Conservation (phyloP, 2,888 invertebrate genomes). For the Ashinkailepas kermadecensis region DNA sequence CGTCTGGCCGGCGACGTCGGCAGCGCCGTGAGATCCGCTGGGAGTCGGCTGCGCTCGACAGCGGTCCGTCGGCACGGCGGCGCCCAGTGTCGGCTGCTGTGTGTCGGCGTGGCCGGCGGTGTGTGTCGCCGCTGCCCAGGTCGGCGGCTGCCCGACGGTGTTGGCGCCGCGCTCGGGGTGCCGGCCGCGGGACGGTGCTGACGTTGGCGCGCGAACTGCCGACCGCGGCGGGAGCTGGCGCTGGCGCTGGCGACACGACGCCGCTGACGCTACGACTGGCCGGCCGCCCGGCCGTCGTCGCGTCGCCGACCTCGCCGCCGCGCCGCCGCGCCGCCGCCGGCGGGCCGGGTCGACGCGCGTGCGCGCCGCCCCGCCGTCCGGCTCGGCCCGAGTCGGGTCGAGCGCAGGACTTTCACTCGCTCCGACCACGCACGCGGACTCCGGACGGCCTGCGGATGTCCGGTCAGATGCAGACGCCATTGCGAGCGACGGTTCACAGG, state of each 20-base stretch:
- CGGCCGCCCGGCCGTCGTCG: too few species aligned
- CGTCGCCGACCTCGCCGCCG: too few species aligned
- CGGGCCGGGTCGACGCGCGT: conserved; percentile 5
- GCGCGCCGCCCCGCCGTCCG: conserved; percentile 5
- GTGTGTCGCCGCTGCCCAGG: too few species aligned
- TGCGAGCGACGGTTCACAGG: not conserved
- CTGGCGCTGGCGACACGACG: too few species aligned
- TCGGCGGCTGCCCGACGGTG: too few species aligned
- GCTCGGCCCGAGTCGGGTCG: not conserved
- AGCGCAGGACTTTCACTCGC: conserved; percentile 3
- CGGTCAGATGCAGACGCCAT: not conserved
- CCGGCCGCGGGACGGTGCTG: too few species aligned
- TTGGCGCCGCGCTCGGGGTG: too few species aligned
- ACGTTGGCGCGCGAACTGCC: too few species aligned
- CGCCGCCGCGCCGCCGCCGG: not conserved
- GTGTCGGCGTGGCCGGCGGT: too few species aligned
- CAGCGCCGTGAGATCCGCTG: not conserved
- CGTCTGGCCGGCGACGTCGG: not conserved
- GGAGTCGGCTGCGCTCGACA: not conserved
- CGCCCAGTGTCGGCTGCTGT: not conserved
- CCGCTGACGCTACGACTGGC: too few species aligned
- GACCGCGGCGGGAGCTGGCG: too few species aligned
- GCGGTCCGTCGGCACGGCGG: not conserved
- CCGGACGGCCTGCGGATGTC: not conserved
- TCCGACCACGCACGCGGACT: not conserved